Evolutionary conservation across 2,797 vertebrate genomes (phyloP), one percentile per base, ranked within the genome.

Genomic region (Chrysocyon brachyurus): DNA sequence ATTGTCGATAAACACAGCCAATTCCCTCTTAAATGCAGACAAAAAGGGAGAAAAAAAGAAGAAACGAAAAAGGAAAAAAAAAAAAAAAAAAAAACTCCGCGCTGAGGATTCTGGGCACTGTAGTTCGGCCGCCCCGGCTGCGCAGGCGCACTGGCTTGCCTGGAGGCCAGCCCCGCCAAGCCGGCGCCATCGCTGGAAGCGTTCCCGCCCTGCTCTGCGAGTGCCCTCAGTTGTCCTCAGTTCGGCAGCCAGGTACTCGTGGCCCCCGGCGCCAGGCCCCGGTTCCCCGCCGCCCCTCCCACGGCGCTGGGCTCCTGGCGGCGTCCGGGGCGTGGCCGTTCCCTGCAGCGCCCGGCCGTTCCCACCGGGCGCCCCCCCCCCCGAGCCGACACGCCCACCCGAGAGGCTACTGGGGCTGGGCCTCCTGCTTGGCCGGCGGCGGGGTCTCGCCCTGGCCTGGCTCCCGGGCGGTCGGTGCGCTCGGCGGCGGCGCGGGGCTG

Each of bases 241-340:
- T 54, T 24, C 14, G n/a, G 89, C 70, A 7, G 78, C 66, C 93
- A 96, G 97, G 95, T 96, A 93, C 46, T 93, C 16, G 6, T 40
- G 36, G 52, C 57, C 56, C 33, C 12, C 15, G 90, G 86, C 70
- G 22, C 52, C 63, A 6, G 36, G 84, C 56, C 5, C 12, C 0
- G 4, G 28, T 46, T 61, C 6, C 2, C 36, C 0, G 12, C 78
- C 12, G 59, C 77, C 57, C 75, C 59, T 68, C 90, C 22, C 33
- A n/a, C 12, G 75, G 63, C 61, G 9, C 66, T 36, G 0, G 54
- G 64, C 54, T 85, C 46, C 16, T 0, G 2, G 78, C 59, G 11
- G 89, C 31, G 52, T 68, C 77, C 22, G 83, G 93, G 96, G 82
- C 90, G 92, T 72, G 86, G 93, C 93, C 14, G 52, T 12, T 56